Evolutionary conservation across 1,140 invertebrate species (phyloP).

Genomic region (Microplitis demolitor): DNA sequence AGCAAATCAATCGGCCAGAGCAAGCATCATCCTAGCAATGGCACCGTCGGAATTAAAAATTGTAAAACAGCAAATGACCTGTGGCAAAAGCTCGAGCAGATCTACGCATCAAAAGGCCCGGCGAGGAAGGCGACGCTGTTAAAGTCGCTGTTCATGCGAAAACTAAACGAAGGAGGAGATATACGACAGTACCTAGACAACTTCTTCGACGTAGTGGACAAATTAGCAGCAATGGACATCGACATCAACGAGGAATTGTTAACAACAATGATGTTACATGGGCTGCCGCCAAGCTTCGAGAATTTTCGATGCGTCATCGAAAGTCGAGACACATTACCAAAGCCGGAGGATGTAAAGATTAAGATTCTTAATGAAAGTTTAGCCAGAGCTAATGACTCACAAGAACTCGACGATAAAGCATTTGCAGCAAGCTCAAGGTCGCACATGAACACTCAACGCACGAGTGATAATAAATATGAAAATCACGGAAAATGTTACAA

Average conservation of each 20-base stretch:
- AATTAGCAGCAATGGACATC: constrained; percentile 33
- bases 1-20: constrained; percentile 18
- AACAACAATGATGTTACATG: not conserved
- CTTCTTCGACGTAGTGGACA: constrained; percentile 36
- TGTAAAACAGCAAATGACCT: constrained; percentile 31
- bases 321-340: not conserved
- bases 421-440: too few species aligned
- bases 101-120: constrained; percentile 37
- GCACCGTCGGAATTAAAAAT: constrained; percentile 27
- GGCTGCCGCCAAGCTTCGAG: not conserved
- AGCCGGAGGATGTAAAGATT: too few species aligned
- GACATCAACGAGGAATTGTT: constrained; percentile 38
- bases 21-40: constrained; percentile 21
- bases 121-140: constrained; percentile 37
- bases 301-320: too few species aligned
- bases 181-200: constrained; percentile 29
- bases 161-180: constrained; percentile 29
- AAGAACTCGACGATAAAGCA: too few species aligned
- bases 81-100: constrained; percentile 31
- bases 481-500: too few species aligned
- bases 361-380: too few species aligned
- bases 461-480: too few species aligned
- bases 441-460: too few species aligned
- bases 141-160: constrained; percentile 32
- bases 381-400: too few species aligned